Evolutionary conservation across 92 coral and sea anemone genomes (phyloP).

Genomic region (Zoanthus gigantus): DNA sequence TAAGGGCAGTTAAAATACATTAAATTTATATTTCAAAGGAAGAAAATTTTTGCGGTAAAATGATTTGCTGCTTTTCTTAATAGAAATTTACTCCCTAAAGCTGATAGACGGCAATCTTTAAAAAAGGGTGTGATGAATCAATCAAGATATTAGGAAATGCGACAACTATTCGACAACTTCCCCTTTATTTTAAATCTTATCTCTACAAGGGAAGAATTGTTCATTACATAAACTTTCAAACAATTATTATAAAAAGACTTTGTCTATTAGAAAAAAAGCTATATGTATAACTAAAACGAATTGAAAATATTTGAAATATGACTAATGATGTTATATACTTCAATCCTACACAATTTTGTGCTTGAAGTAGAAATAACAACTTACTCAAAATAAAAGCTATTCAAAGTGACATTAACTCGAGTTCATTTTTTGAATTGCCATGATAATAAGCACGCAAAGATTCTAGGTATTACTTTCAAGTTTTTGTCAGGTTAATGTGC

Average conservation of each 20-base stretch:
- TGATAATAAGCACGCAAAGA: neutral
- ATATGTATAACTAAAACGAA: neutral
- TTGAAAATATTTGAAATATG: conserved; percentile 12
- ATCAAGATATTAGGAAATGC: neutral
- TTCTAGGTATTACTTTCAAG: neutral
- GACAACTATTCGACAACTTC: neutral
- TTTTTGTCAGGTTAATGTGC: neutral
- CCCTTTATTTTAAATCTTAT: neutral
- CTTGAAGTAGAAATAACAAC: conserved; percentile 33
- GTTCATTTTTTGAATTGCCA: neutral
- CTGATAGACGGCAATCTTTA: conserved; percentile 23
- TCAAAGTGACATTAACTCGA: conserved; percentile 4
- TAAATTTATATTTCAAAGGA: neutral
- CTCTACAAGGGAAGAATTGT: conserved; percentile 20
- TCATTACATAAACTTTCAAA: conserved; percentile 14
- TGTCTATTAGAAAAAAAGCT: neutral
- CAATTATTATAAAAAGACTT: conserved; percentile 14
- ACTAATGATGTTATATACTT: conserved; percentile 15
- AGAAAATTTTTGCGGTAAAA: neutral
- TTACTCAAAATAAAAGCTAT: conserved; percentile 32
- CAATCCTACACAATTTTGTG: conserved; percentile 15
- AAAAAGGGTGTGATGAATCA: neutral
- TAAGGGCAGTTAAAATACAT: conserved; percentile 13
- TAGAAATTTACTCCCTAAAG: conserved; percentile 20
- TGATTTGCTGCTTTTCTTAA: neutral